Percentiles rank a stretch among this genome's conserved stretches.
These are phyloP conservation scores for Diachasmimorpha longicaudata DNA, from an alignment of 1,140 invertebrate species.

Conservation along the genomic window DNA sequence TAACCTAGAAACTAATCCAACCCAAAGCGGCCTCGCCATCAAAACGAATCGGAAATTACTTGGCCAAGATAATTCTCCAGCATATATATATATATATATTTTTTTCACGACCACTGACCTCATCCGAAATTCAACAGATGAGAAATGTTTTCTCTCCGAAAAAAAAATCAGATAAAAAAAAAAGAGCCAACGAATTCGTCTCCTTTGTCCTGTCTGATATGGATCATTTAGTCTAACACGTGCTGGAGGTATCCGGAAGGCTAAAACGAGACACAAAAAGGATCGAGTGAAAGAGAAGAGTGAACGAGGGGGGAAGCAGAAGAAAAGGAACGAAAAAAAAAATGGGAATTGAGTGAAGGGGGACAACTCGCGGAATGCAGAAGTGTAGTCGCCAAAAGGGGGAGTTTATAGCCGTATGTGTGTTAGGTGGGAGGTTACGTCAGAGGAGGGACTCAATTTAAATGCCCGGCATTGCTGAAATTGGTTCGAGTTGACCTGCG, in stretches of 20 bases:
- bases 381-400: background rate
- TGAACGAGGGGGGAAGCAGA: background rate
- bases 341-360: background rate
- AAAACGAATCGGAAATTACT: background rate
- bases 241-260: background rate
- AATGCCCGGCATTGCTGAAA: slow-evolving; percentile 28
- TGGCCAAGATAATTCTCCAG: slow-evolving; percentile 2
- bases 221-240: slow-evolving; percentile 14
- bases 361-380: background rate
- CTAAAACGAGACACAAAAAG: background rate
- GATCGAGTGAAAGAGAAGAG: background rate
- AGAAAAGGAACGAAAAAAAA: background rate
- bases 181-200: background rate
- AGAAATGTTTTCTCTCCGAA: slow-evolving; percentile 12
- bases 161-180: slow-evolving; percentile 9
- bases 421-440: slow-evolving; percentile 26
- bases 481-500: slow-evolving; percentile 25
- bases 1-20: background rate
- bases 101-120: background rate
- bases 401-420: slow-evolving; percentile 2
- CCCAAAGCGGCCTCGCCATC: background rate
- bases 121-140: slow-evolving; percentile 10
- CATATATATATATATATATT: background rate
- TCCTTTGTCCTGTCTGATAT: slow-evolving; percentile 12
- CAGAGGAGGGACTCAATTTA: slow-evolving; percentile 25